Evolutionary conservation across 2,888 invertebrate species (phyloP), one percentile per base, ranked within the genome.

Genomic region (Drosophila nigricruria): DNA sequence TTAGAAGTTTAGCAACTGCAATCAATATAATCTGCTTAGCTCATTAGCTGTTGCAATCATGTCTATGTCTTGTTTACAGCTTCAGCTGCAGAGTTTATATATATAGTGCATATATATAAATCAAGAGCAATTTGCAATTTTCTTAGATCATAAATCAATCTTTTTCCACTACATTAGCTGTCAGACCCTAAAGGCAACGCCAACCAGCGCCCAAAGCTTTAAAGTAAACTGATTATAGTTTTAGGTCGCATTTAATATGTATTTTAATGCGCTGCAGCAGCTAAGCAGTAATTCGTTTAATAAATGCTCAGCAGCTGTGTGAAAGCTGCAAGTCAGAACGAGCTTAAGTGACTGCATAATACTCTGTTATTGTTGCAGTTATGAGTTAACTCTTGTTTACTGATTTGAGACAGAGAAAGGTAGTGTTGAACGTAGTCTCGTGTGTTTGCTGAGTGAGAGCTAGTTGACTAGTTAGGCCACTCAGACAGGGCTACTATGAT

Each of bases 191-290:
- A 20, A 42, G 34, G 57, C 34, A 36, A 49, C 40, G 38, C 30
- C n/a, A n/a, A n/a, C n/a, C n/a, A n/a, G n/a, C n/a, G n/a, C 14
- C 1, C 36, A 18, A 5, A 5, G 8, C 18, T 18, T 16, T 14
- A 16, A n/a, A 54, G 30, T 56, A 70, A 65, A 58, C 38, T 67
- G 68, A 64, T 66, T 71, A 77, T 80, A 80, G 73, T 87, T 71
- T 53, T 67, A 60, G 63, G 61, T 70, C 56, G 47, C 73, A 71
- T 73, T 89, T 75, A 78, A 78, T 75, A 74, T 78, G 81, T 63
- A 77, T 70, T 86, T 83, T 74, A 71, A 79, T 52, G 85, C 62
- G n/a, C 23, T 12, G 36, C 64, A 49, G 43, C 68, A 62, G 54
- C 70, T 71, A 69, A 70, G 64, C 75, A 63, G 69, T 73, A 73